Conservation (phyloP, 2,888 invertebrate genomes). For the Eupithecia pulchellata region DNA sequence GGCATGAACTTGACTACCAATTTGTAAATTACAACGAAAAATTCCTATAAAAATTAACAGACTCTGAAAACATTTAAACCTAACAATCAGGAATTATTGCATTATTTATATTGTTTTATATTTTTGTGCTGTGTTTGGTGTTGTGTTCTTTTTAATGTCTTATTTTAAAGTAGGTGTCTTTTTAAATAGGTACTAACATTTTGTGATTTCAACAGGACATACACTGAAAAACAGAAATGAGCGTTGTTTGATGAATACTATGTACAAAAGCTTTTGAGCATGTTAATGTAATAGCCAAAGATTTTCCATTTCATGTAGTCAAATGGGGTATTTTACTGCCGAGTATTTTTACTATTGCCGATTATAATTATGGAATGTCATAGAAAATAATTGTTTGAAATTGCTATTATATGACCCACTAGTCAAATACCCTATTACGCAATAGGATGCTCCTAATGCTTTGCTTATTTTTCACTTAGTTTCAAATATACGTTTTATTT, state of each 20-base stretch:
- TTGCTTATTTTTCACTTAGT: slow-evolving; percentile 69
- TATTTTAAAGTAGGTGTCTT: slow-evolving; percentile 5
- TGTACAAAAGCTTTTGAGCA: background rate
- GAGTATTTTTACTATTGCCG: background rate
- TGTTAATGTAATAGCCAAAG: background rate
- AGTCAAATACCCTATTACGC: background rate
- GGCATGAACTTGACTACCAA: slow-evolving; percentile 38
- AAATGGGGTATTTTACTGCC: background rate
- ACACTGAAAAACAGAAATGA: background rate
- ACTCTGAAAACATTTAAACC: background rate
- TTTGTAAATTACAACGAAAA: background rate
- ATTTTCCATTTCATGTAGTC: background rate
- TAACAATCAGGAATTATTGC: background rate
- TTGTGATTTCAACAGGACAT: background rate
- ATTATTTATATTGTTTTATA: background rate
- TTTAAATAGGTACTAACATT: background rate
- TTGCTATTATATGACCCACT: background rate
- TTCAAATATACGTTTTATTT: slow-evolving; percentile 81
- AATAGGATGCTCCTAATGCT: slow-evolving; percentile 61
- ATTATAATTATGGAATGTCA: background rate
- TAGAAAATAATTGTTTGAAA: background rate
- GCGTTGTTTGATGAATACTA: background rate
- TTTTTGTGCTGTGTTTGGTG: background rate
- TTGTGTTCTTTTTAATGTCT: slow-evolving; percentile 12
- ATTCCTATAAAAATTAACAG: background rate